Evolutionary conservation across 2,797 vertebrate species (phyloP).

Genomic region (Rhinoraja longicauda): DNA sequence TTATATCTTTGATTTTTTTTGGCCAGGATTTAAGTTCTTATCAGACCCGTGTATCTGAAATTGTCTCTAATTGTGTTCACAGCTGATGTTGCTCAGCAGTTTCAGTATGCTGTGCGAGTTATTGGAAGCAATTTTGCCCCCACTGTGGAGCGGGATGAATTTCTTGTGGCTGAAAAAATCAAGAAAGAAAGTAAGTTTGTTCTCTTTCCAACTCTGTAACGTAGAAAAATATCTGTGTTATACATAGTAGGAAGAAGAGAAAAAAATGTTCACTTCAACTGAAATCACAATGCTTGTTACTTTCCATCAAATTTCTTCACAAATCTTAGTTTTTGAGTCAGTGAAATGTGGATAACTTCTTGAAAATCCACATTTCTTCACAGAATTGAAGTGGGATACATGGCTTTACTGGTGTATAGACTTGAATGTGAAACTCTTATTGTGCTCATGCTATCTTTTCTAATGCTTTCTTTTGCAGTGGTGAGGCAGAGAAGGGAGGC

Average conservation of each 20-base stretch:
- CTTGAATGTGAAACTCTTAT: background rate
- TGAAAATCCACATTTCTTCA: background rate
- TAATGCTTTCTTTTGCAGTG: slow-evolving; percentile 73
- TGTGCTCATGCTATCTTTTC: slow-evolving; percentile 40
- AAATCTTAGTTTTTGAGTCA: background rate
- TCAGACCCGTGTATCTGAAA: background rate
- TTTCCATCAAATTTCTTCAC: background rate
- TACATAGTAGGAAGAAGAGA: background rate
- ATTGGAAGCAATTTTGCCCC: slow-evolving; percentile 97
- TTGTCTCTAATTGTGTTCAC: slow-evolving; percentile 42
- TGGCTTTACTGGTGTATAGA: background rate
- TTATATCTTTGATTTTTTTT: background rate
- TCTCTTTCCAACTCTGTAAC: slow-evolving; percentile 39
- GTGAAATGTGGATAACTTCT: background rate
- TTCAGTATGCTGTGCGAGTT: slow-evolving; percentile 93
- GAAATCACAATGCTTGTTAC: background rate
- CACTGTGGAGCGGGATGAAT: slow-evolving; percentile 92
- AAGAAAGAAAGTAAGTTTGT: slow-evolving; percentile 86
- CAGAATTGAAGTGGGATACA: background rate
- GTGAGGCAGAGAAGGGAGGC: slow-evolving; percentile 82
- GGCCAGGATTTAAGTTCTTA: background rate
- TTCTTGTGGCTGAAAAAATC: slow-evolving; percentile 93
- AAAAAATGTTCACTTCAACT: background rate
- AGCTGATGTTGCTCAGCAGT: slow-evolving; percentile 95
- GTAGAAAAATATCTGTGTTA: background rate